Conservation (phyloP, 2,797 vertebrate genomes). For the Myotis daubentonii region DNA sequence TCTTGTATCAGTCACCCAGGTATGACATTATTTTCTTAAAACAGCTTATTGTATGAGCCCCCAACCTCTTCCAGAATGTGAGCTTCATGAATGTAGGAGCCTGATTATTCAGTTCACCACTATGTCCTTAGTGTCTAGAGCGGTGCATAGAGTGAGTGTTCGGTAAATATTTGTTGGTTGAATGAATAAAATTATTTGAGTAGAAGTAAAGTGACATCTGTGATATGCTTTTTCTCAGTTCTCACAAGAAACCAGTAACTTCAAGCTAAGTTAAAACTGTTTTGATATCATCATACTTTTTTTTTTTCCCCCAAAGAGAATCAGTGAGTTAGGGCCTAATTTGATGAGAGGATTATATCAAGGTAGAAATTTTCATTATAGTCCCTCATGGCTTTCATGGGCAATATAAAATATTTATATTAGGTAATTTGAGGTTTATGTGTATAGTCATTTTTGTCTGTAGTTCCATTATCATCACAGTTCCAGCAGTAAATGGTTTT, state of each 20-base stretch:
- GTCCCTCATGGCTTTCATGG: conserved; percentile 2
- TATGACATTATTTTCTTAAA: background rate
- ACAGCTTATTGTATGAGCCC: background rate
- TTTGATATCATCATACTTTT: background rate
- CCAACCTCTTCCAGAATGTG: background rate
- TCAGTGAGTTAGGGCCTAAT: background rate
- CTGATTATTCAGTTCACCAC: background rate
- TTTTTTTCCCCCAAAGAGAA: background rate
- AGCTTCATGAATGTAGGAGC: background rate
- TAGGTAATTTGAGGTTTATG: background rate
- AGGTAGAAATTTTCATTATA: conserved; percentile 9
- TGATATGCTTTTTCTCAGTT: background rate
- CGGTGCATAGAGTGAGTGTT: background rate
- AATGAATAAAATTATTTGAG: background rate
- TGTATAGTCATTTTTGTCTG: background rate
- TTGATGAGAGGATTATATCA: background rate
- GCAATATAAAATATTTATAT: conserved; percentile 32
- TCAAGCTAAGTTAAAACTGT: background rate
- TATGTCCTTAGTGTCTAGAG: background rate
- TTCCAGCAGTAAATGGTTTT: background rate
- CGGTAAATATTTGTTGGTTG: background rate
- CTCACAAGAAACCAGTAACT: conserved; percentile 3
- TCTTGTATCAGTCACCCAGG: background rate
- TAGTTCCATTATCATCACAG: background rate
- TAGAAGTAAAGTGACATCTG: background rate